Percentiles rank a stretch among this genome's conserved stretches.
Evolutionary conservation across 2,888 invertebrate species (phyloP).

Genomic region (Heliconius ismenius): DNA sequence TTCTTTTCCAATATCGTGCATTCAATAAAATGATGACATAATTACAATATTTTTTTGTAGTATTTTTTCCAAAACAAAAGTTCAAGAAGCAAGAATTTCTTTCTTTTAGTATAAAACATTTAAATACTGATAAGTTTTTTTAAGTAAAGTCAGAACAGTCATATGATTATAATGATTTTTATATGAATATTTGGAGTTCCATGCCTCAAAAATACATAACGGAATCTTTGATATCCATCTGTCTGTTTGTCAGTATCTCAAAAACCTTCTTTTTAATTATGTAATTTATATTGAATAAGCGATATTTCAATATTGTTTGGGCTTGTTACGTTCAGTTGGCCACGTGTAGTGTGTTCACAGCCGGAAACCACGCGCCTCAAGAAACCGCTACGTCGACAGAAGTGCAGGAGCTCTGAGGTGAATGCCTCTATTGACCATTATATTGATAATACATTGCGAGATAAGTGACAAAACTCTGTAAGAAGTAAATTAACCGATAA

Average conservation of each 20-base stretch:
- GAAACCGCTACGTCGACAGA: slow-evolving; percentile 76
- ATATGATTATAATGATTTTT: not conserved
- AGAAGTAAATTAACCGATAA: too few relatives aligned
- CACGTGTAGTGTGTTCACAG: slow-evolving; percentile 65
- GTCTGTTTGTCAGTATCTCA: not conserved
- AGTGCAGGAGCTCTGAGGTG: slow-evolving; percentile 79
- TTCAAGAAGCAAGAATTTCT: too few relatives aligned
- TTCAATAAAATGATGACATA: slow-evolving; percentile 11
- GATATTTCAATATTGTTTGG: slow-evolving; percentile 43
- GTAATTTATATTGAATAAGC: not conserved
- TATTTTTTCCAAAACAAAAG: not conserved
- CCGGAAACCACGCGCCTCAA: slow-evolving; percentile 65
- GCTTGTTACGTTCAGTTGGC: slow-evolving; percentile 54
- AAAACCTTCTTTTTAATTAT: not conserved
- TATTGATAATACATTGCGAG: not conserved
- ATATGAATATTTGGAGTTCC: too few relatives aligned
- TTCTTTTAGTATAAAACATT: too few relatives aligned
- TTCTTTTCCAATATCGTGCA: slow-evolving; percentile 38
- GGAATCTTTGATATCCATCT: not conserved
- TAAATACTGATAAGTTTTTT: too few relatives aligned
- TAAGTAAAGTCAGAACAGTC: too few relatives aligned
- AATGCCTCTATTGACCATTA: slow-evolving; percentile 47
- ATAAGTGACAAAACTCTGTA: too few relatives aligned
- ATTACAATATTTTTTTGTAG: not conserved
- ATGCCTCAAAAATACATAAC: too few relatives aligned